Conservation (phyloP, 1,140 invertebrate species). For the Cryptotermes secundus region DNA sequence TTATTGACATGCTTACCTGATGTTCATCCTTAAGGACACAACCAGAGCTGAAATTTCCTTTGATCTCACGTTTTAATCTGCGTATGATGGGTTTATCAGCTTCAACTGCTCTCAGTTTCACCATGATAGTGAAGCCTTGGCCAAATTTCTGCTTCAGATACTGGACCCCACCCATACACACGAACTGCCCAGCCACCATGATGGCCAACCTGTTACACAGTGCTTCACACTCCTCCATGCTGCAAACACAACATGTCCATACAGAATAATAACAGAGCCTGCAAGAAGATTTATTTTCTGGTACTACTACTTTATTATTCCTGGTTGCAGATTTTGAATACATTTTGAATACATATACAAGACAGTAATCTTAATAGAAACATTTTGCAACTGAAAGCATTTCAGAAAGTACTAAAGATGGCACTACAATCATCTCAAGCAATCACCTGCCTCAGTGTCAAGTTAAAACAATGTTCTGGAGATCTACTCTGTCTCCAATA, state of each 20-base stretch:
- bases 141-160: slow-evolving; percentile 56
- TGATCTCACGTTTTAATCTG: slow-evolving; percentile 54
- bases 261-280: no score
- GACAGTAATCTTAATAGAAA: no score
- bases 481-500: no score
- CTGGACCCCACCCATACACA: slow-evolving; percentile 68
- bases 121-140: slow-evolving; percentile 34
- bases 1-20: slow-evolving; percentile 41
- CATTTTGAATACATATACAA: no score
- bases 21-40: slow-evolving; percentile 32
- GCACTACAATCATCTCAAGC: no score
- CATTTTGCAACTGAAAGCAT: no score
- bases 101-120: slow-evolving; percentile 40
- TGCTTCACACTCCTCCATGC: slow-evolving; percentile 86
- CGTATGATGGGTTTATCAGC: slow-evolving; percentile 49
- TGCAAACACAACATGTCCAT: slow-evolving; percentile 39
- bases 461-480: no score
- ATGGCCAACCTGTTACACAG: slow-evolving; percentile 82
- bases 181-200: slow-evolving; percentile 82
- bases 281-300: no score
- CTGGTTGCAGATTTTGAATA: no score
- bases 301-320: no score
- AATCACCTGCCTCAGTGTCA: no score
- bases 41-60: slow-evolving; percentile 37
- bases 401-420: no score